Evolutionary conservation across 2,797 vertebrate species (phyloP), one percentile per base, ranked within the genome.

Genomic region (Tenualosa thibaudeaui): DNA sequence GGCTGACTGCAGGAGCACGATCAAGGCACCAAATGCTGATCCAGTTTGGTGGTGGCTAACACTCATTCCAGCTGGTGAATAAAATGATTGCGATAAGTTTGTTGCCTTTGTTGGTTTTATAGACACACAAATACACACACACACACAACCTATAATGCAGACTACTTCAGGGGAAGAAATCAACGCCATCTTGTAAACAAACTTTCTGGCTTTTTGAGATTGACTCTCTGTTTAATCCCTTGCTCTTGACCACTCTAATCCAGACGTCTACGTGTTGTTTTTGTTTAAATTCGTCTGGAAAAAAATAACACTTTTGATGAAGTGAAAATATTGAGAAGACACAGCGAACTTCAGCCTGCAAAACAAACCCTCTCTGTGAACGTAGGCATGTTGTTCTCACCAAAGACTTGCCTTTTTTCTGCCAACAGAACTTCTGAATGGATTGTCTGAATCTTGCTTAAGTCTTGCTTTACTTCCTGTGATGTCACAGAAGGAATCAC

Each of bases 1-100:
- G 87, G 89, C 24, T 81, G 78, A 82, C 78, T 50, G 82, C 65
- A 82, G 68, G 83, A 56, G 84, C 65, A 81, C 53, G 62, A 54
- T 15, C 7, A 56, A 84, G 56, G 26, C 22, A 9, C 58, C 15
- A 8, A 5, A 1, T 24, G 7, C 22, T 62, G 7, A 62, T 62
- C 5, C 58, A 62, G 0, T 62, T 10, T 24, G 5, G 37, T 17
- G 31, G 37, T 40, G 71, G 71, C 7, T 10, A 31, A 46, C 17
- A 22, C 71, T 43, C 19, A 8, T 40, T 19, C 40, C 15, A 46
- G 1, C 46, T 46, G 71, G 71, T 46, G 40, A 43, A 40, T 78
- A 19, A 78, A 37, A 78, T 10, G 15, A 17, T 46, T 22, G 40
- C 5, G 8, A 46, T 19, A 40, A 0, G 71, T 46, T 43, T 78